Evolutionary conservation across 2,113 vertebrate genomes (phyloP).

Genomic region (Corydoras sp.): DNA sequence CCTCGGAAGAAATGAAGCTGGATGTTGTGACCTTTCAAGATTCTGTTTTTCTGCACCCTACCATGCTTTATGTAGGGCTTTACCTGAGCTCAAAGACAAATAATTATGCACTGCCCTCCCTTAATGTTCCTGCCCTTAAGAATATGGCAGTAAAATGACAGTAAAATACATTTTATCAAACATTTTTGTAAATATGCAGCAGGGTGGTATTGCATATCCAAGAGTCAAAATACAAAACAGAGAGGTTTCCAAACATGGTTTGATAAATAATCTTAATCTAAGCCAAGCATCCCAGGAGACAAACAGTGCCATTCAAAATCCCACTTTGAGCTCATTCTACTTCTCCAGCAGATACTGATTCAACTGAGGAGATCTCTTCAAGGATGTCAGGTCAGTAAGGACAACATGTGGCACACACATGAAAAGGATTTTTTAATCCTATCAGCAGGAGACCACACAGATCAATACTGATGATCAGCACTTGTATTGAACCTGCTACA

Average conservation of each 20-base stretch:
- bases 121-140: neutral
- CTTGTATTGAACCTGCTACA: slow-evolving; percentile 57
- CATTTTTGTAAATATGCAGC: neutral
- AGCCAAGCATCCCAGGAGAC: slow-evolving; percentile 11
- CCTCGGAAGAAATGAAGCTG: slow-evolving; percentile 10
- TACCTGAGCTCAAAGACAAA: neutral
- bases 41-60: neutral
- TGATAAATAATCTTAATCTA: slow-evolving; percentile 10
- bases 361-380: slow-evolving; percentile 50
- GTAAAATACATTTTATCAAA: neutral
- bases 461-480: slow-evolving; percentile 69
- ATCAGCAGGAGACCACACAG: slow-evolving; percentile 55
- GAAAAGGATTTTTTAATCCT: slow-evolving; percentile 66
- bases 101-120: neutral
- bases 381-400: slow-evolving; percentile 53
- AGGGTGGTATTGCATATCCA: neutral
- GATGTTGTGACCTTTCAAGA: neutral
- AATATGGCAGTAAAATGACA: neutral
- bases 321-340: neutral
- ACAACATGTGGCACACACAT: slow-evolving; percentile 56
- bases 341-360: slow-evolving; percentile 20
- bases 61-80: neutral
- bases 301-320: neutral
- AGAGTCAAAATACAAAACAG: neutral
- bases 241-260: neutral